phyloP scores from a whole-genome alignment of 2,113 vertebrate species.

The Antigone vipio region DNA sequence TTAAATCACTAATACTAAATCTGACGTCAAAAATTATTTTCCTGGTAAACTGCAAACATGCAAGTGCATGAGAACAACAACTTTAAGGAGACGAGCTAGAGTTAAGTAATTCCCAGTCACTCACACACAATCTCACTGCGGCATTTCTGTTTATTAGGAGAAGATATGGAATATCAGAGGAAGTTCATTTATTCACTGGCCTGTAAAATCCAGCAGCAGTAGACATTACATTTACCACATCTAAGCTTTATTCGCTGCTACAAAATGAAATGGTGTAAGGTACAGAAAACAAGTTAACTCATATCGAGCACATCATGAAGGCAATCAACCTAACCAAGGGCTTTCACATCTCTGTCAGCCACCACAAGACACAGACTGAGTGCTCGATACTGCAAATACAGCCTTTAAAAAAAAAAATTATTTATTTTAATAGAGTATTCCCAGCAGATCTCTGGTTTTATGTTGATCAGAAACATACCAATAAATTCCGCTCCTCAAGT shows the following conservation, averaged over 20 bases:
- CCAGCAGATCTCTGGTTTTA: not conserved
- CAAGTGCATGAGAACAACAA: slow-evolving; percentile 14
- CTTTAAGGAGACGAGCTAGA: not conserved
- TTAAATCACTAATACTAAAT: not conserved
- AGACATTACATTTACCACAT: slow-evolving; percentile 1
- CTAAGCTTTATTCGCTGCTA: slow-evolving; percentile 25
- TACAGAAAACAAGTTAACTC: slow-evolving; percentile 32
- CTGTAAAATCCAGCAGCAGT: slow-evolving; percentile 45
- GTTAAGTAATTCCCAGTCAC: slow-evolving; percentile 34
- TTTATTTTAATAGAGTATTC: not conserved
- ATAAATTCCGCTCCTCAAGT: not conserved
- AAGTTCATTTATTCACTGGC: slow-evolving; percentile 44
- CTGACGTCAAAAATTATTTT: not conserved
- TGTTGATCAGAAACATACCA: not conserved
- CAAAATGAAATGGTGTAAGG: slow-evolving; percentile 7
- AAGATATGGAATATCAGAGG: slow-evolving; percentile 18
- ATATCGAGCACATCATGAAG: not conserved
- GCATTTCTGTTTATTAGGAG: slow-evolving; percentile 49
- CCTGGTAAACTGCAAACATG: not conserved
- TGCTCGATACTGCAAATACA: not conserved
- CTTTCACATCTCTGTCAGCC: not conserved
- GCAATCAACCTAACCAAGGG: slow-evolving; percentile 2
- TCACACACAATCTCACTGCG: not conserved
- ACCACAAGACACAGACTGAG: not conserved
- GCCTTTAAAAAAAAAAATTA: too few relatives aligned